phyloP scores from a whole-genome alignment of 2,888 invertebrate genomes.

The Ochropleura plecta region DNA sequence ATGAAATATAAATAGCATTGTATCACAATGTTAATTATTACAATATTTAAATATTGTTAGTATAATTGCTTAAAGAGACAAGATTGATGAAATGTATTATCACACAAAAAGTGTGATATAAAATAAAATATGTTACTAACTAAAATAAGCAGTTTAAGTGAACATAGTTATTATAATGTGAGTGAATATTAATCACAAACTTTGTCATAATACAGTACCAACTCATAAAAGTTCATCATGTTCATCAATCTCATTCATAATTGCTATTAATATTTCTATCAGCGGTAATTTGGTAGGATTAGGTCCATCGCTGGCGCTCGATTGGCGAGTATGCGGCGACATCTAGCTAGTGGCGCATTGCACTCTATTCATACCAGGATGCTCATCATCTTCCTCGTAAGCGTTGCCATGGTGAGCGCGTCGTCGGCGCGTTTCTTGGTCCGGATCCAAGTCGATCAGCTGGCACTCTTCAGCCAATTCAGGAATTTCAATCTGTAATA shows the following conservation, averaged over 20 bases:
- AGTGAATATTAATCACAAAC: conserved; percentile 21
- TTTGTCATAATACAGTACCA: conserved; percentile 22
- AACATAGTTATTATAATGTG: conserved; percentile 26
- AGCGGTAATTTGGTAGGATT: conserved; percentile 46
- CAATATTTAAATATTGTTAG: conserved; percentile 8
- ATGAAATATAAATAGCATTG: conserved; percentile 50
- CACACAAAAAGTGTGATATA: conserved; percentile 14
- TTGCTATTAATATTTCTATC: conserved; percentile 57
- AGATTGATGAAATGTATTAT: conserved; percentile 19
- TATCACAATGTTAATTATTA: conserved; percentile 22
- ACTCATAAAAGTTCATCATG: conserved; percentile 21
- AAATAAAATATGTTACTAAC: conserved; percentile 2
- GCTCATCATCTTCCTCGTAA: conserved; percentile 94
- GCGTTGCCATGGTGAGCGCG: conserved; percentile 91
- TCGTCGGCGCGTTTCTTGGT: conserved; percentile 92
- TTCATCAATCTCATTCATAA: conserved; percentile 34
- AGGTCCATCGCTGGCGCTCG: conserved; percentile 61
- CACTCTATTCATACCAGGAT: conserved; percentile 93
- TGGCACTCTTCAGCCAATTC: conserved; percentile 94
- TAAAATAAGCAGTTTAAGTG: conserved; percentile 25
- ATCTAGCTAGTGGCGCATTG: conserved; percentile 95
- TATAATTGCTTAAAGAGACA: conserved; percentile 34
- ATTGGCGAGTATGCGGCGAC: conserved; percentile 19
- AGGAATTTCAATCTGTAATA: conserved; percentile 90
- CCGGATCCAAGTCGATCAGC: conserved; percentile 94